Evolutionary conservation across 2,113 vertebrate species (phyloP), one percentile per base, ranked within the genome.

Genomic region (Pavo muticus): DNA sequence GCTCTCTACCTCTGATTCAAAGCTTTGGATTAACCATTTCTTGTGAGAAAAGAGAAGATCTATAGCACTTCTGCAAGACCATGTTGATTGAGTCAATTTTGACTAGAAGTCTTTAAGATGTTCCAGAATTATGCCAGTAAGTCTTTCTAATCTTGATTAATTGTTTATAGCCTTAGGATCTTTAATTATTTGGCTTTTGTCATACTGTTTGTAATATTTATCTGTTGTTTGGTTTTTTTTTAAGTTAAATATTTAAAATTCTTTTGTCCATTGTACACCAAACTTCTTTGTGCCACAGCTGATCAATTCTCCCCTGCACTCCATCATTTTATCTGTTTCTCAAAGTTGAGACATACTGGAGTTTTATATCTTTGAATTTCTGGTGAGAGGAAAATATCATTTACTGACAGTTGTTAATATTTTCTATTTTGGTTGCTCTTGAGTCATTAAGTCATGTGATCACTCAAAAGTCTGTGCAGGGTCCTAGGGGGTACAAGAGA

Each of bases 241-340:
- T 59, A 74, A 73, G 74, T 37, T 37, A 83, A 63, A 2, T 8
- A 42, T 59, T 63, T 27, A 29, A 60, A 80, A n/a, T 2, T 20
- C 19, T 59, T 81, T 59, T 30, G 32, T 67, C 23, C 3, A 18
- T 87, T 89, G 6, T 81, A 63, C 18, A 44, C 2, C 17, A 73
- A 3, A 42, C 3, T 9, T 85, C 0, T 9, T 5, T 4, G 24
- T 3, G 0, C 0, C 18, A 6, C 35, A 59, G 1, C 4, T 61
- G 11, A 57, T 6, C 2, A 1, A 2, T 29, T 3, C 8, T 27
- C 24, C 10, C 37, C 35, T 4, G 9, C 4, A 4, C 1, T 2
- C 1, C 6, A 35, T 61, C 1, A 11, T 37, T 69, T 65, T 64
- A 1, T 48, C 35, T 65, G 4, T 2, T 61, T 74, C 39, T 12